Base-by-base conservation (phyloP, 2,888 invertebrate genomes). In the Flexamia atlantica region DNA sequence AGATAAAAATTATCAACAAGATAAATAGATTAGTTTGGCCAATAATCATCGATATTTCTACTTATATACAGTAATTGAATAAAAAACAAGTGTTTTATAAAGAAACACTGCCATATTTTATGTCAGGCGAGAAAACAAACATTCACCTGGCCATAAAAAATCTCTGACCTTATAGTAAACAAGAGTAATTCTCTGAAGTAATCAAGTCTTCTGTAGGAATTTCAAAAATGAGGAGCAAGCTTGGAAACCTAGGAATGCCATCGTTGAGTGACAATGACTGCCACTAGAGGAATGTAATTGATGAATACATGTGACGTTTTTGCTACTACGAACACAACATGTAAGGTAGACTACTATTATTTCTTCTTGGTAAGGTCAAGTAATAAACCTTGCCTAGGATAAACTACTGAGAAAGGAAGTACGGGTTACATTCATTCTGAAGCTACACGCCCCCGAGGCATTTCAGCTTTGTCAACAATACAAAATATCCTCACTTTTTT, bases 161-260 rank as follows among this genome's bases (percentile, higher is more conserved):
- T 64, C 64, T 14, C 46, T 46, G 46, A 46, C 46, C 12, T 46
- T 17, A 46, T 46, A 9, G 46, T 14, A 46, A 46, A 46, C 46
- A 12, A 17, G 17, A 46, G 46, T 12, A 46, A 46, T 46, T 46
- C 4, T 9, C 46, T 46, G 46, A 9, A 17, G 46, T 17, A 46
- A 3, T 57, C 57, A 57, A 57, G 57, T 57, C 9, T 57, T 57
- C 12, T 57, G 57, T 57, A 12, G 12, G 57, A 57, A 57, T 57
- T 57, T 2, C 5, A 25, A 57, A 23, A 20, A 57, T 57, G 57
- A 23, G 23, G 57, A 57, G 57, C 14, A 57, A 23, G 5, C 57
- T 5, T 5, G 1, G 23, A 23, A 2, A 57, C 57, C 1, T 23
- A 23, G 57, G 23, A 57, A 57, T 20, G 57, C 23, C 57, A 57